Evolutionary conservation across 2,113 vertebrate species (phyloP).

Genomic region (Rhinopomastus cyanomelas): DNA sequence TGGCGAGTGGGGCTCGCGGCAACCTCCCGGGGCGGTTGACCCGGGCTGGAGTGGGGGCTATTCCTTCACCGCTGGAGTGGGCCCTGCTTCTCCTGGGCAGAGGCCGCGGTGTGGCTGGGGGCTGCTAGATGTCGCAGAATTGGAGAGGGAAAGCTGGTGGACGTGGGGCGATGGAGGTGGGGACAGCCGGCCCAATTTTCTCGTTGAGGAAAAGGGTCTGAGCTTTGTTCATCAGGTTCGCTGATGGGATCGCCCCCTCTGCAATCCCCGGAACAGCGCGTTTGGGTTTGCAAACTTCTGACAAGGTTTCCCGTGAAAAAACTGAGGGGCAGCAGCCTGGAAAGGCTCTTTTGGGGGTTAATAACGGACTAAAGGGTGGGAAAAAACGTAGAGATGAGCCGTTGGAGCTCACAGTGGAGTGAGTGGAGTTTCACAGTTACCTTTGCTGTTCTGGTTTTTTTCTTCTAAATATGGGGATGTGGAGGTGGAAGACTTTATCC

Average conservation of each 20-base stretch:
- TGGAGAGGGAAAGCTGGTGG: not conserved
- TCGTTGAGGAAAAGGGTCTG: not conserved
- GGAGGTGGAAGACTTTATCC: not conserved
- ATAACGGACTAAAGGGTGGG: not conserved
- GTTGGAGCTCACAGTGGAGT: rapidly evolving
- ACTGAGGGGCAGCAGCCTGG: not conserved
- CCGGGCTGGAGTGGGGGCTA: too few relatives aligned
- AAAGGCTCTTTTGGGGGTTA: not conserved
- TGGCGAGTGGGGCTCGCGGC: not conserved
- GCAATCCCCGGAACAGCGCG: rapidly evolving
- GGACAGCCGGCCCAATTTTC: rapidly evolving
- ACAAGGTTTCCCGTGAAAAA: rapidly evolving
- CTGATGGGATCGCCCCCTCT: rapidly evolving
- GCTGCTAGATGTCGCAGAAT: rapidly evolving
- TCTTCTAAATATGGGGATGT: too few relatives aligned
- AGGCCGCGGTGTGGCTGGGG: not conserved
- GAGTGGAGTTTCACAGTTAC: not conserved
- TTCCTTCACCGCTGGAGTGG: too few relatives aligned
- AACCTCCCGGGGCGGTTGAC: not conserved
- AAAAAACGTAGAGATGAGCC: not conserved
- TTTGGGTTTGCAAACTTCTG: not conserved
- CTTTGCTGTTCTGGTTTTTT: not conserved
- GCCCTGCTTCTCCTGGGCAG: not conserved
- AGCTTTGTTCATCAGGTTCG: not conserved
- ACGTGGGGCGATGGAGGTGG: rapidly evolving